Evolutionary conservation across 2,888 invertebrate genomes (phyloP), one percentile per base, ranked within the genome.

Genomic region (Sialis fuliginosa): DNA sequence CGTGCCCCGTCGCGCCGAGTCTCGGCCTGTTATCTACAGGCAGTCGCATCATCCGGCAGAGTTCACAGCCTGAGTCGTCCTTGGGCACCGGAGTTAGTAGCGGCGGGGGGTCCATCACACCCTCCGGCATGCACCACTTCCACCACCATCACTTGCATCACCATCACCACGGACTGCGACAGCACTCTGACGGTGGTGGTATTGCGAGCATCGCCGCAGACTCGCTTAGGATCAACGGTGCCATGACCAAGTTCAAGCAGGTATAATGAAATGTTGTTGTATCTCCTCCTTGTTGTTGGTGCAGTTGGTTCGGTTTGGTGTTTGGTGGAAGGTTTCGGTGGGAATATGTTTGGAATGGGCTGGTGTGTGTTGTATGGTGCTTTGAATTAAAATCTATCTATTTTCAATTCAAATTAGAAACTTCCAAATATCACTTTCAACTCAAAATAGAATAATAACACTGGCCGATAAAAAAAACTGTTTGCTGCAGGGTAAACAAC

Each of bases 191-290:
- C 51, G 45, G 45, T 10, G 89, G 89, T 62, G 87, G 88, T 54
- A 87, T 95, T 53, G 92, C 92, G 43, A 90, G 90, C 62, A 95
- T 96, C 59, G 95, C 93, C 22, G 91, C 91, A 45, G 95, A 95
- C 69, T 92, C 92, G 49, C 76, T 95, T 57, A 76, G 93, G 60
- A 90, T 95, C 69, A 95, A 93, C 70, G 96, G 95, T 53, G 93
- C 92, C 59, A 89, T 95, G 77, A 77, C 91, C 57, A 91, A 90
- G 63, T 93, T 95, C 70, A 90, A 89, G 69, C 92, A 93, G 83
- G 90, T 90, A 76, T 62, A 35, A 32, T 12, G n/a, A 4, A 35
- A 8, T 9, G 22, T 22, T 22, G 22, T 2, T 35, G 39, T 13
- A 39, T 12, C 13, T 39, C 5, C 12, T 39, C 12, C n/a, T 37